Base-by-base conservation (phyloP, 2,113 vertebrate species). In the Nettapus auritus region DNA sequence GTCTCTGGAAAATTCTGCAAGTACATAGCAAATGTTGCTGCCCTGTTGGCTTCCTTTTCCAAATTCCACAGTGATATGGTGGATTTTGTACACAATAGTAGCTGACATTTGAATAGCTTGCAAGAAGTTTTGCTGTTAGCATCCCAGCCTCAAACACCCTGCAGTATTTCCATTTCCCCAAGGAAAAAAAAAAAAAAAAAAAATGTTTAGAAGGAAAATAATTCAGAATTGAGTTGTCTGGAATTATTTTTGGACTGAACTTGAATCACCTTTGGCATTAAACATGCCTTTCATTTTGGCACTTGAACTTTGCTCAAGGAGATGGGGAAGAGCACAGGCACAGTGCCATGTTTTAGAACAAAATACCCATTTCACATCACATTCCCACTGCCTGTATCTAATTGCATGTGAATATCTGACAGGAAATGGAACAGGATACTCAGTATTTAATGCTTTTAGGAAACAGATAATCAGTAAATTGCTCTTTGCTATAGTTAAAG, bases 241-340 rank as follows among this genome's bases (percentile, higher is more conserved):
- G 90, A 92, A 90, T 97, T 96, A 96, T 97, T 97, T 97, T 96
- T 96, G 94, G 93, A 92, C 70, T 96, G 81, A 95, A 95, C 92
- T 92, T 79, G 56, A 80, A 94, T 96, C 95, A 96, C 93, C 96
- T 96, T 96, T 96, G 92, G 93, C 88, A 96, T 94, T 95, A 95
- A 95, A 92, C 55, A 77, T 73, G 74, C 59, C 74, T 96, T 96
- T 96, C 74, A 92, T 92, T 96, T 90, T 79, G 88, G 90, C 50
- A 21, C 78, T 93, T 96, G 96, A 95, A 82, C 92, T 96, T 96
- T 93, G 59, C 92, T 95, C 29, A 92, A 82, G 86, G 50, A 96
- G 96, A 92, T 80, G 94, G 84, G 80, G 93, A 95, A 95, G 90
- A 95, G 77, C 70, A 38, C 55, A 76, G 96, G 94, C 96, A 84